Evolutionary conservation across 2,888 invertebrate species (phyloP).

Genomic region (Acanthosepion lycidas): DNA sequence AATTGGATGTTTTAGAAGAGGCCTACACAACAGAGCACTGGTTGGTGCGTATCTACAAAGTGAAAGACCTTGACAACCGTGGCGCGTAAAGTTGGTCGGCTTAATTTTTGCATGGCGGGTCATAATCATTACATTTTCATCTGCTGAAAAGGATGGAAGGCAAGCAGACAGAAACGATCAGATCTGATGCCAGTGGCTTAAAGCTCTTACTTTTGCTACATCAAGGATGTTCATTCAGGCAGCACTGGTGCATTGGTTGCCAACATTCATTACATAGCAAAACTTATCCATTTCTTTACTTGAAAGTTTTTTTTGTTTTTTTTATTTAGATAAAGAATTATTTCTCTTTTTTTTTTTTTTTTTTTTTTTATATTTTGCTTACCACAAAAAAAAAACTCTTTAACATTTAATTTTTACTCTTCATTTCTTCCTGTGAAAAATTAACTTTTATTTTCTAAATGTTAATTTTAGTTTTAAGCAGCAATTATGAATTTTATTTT

Average conservation of each 20-base stretch:
- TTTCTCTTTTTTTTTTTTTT: neutral
- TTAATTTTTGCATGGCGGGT: constrained; percentile 37
- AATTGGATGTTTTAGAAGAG: constrained; percentile 97
- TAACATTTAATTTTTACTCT: neutral
- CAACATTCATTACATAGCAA: neutral
- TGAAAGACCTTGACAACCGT: constrained; percentile 90
- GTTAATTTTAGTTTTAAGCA: neutral
- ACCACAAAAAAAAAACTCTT: neutral
- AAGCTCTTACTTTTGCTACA: neutral
- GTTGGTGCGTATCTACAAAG: constrained; percentile 98
- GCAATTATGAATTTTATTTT: neutral
- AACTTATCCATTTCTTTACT: neutral
- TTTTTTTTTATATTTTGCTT: neutral
- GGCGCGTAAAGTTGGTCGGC: constrained; percentile 61
- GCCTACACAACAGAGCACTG: constrained; percentile 99
- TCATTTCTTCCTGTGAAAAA: neutral
- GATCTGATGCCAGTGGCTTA: neutral
- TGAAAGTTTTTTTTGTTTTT: neutral
- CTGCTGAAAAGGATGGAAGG: constrained; percentile 23
- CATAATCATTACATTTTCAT: constrained; percentile 37
- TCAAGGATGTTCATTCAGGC: constrained; percentile 20
- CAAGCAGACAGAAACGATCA: neutral
- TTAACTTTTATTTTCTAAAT: neutral
- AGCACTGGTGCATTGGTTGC: neutral
- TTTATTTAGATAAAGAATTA: neutral